Percentiles rank a stretch among this genome's conserved stretches.
phyloP scores from a whole-genome alignment of 2,888 invertebrate species.

The Rotaria socialis region DNA sequence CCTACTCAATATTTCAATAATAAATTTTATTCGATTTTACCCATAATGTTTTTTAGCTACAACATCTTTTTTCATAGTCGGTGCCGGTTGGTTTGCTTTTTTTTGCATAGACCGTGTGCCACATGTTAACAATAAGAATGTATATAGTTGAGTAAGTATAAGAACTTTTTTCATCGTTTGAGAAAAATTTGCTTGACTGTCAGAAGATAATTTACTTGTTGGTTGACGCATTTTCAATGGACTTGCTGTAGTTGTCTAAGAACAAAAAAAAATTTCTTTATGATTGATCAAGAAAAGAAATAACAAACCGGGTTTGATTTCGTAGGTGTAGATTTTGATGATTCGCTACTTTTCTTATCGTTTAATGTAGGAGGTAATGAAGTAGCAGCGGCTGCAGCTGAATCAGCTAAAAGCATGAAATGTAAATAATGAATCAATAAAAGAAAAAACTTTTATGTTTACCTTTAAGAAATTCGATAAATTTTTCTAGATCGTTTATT shows the following conservation, averaged over 20 bases:
- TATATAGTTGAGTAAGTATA: slow-evolving; percentile 19
- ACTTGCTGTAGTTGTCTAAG: not conserved
- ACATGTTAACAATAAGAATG: slow-evolving; percentile 24
- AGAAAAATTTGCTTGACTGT: not conserved
- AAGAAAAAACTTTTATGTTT: slow-evolving; percentile 43
- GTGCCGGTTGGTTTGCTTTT: not conserved
- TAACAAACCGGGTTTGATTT: not conserved
- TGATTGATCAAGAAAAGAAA: not conserved
- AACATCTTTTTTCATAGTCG: slow-evolving; percentile 7
- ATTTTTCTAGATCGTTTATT: slow-evolving; percentile 90
- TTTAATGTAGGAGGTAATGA: not conserved
- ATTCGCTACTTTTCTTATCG: not conserved
- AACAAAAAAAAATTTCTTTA: not conserved
- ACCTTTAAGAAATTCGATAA: slow-evolving; percentile 87
- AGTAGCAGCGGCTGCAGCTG: not conserved
- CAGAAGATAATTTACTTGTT: not conserved
- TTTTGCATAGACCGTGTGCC: slow-evolving; percentile 17
- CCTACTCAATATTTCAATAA: too few species aligned
- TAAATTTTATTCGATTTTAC: not conserved
- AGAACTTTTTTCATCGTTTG: slow-evolving; percentile 26
- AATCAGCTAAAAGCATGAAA: not conserved
- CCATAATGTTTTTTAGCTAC: slow-evolving; percentile 24
- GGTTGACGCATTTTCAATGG: not conserved
- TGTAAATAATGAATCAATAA: not conserved
- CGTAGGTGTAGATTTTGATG: not conserved